These are phyloP conservation scores for Ectemnius lituratus DNA, from an alignment of 2,888 invertebrate species.

Conservation along the genomic window DNA sequence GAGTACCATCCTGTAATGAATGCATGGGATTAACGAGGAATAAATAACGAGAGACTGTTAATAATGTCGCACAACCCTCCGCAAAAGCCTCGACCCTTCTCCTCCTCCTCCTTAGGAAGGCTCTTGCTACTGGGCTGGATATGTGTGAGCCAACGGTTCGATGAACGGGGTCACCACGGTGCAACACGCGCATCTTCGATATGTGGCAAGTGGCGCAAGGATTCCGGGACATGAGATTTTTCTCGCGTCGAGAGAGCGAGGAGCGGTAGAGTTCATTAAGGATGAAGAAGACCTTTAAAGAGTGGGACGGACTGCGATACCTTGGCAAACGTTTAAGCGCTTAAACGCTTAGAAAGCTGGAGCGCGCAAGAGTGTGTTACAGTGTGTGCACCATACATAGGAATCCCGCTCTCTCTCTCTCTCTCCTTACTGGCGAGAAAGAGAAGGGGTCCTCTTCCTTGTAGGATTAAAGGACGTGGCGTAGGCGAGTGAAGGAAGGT, in stretches of 20 bases:
- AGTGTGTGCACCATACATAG: slow-evolving; percentile 19
- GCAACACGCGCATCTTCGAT: neutral
- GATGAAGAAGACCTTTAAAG: too few species aligned
- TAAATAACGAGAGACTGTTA: slow-evolving; percentile 66
- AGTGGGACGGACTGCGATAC: neutral
- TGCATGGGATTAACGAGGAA: slow-evolving; percentile 65
- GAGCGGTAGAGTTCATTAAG: slow-evolving; percentile 22
- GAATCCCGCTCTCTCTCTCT: slow-evolving; percentile 24
- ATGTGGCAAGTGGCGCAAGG: too few species aligned
- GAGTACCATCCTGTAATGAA: slow-evolving; percentile 59
- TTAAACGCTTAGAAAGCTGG: slow-evolving; percentile 22
- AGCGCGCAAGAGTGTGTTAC: slow-evolving; percentile 3
- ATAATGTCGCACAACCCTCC: slow-evolving; percentile 50
- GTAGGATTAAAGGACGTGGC: slow-evolving; percentile 30
- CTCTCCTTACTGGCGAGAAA: slow-evolving; percentile 18
- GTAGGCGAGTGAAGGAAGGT: slow-evolving; percentile 29
- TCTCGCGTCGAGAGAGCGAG: too few species aligned
- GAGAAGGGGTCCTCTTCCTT: slow-evolving; percentile 17
- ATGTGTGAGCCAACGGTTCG: slow-evolving; percentile 37
- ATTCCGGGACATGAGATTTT: too few species aligned
- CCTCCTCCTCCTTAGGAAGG: slow-evolving; percentile 7
- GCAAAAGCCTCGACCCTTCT: neutral
- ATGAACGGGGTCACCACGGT: slow-evolving; percentile 45
- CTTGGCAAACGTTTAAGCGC: slow-evolving; percentile 45
- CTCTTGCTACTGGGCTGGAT: too few species aligned